Base-by-base conservation (phyloP, 2,797 vertebrate genomes). In the Acestrorhynchus altus region DNA sequence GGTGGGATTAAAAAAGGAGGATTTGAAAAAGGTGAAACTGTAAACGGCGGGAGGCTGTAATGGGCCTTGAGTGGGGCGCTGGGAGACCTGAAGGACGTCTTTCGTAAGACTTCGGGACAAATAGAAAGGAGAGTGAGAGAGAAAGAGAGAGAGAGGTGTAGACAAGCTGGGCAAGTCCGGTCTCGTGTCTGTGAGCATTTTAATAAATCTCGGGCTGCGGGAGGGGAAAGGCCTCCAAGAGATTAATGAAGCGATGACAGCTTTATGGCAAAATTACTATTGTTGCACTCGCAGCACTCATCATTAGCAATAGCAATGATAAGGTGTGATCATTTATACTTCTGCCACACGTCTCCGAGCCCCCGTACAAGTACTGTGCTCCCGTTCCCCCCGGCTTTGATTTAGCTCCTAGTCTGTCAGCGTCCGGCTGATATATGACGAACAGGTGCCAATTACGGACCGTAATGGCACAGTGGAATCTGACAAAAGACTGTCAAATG, bases 211-310 rank as follows among this genome's bases (percentile, higher is more conserved):
- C 90, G 89, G 92, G 92, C 92, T 86, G 89, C 87, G 89, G 90
- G 87, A 92, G 88, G 68, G 57, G 92, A 92, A 95, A 95, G 86
- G 89, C 90, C 92, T 93, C 89, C 94, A 47, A 92, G 92, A 92
- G 94, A 93, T 90, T 92, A 93, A 92, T 94, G 91, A 93, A 94
- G 94, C 95, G 94, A 94, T 95, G 95, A 96, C 96, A 95, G 92
- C 89, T 93, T 94, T 92, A 90, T 92, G 92, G 91, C 90, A 89
- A 94, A 94, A 94, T 94, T 91, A 94, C 93, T 93, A 94, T 93
- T 93, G 93, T 94, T 94, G 92, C 89, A 88, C 90, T 90, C 76
- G 35, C 85, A 92, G 91, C 88, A 91, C 92, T 93, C 91, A 91
- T 93, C 93, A 95, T 94, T 94, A 94, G 92, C 90, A 90, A 92